phyloP scores from a whole-genome alignment of 2,888 invertebrate species.

The Trachelus tabidus region DNA sequence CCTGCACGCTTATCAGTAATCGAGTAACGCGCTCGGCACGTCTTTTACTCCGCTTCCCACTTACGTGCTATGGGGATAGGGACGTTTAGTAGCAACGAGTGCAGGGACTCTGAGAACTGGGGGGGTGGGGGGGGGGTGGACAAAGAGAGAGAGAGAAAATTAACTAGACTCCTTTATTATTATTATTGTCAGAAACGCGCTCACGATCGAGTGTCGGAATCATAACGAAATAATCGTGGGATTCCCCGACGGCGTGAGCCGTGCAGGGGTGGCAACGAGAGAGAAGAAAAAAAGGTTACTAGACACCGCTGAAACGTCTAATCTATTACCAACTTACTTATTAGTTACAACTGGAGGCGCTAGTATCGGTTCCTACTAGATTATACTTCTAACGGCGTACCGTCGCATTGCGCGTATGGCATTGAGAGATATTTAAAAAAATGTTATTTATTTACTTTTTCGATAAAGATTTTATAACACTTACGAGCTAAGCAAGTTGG shows the following conservation, averaged over 20 bases:
- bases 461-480: neutral
- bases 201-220: neutral
- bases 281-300: neutral
- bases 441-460: neutral
- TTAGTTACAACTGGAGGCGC: neutral
- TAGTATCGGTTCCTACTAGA: neutral
- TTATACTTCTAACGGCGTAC: neutral
- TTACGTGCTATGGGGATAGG: neutral
- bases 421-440: neutral
- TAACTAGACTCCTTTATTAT: neutral
- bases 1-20: neutral
- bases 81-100: neutral
- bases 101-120: neutral
- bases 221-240: neutral
- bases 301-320: neutral
- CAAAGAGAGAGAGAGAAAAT: neutral
- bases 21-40: neutral
- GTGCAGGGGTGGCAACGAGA: neutral
- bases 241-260: neutral
- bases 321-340: neutral
- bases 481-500: conserved; percentile 18
- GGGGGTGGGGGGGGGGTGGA: neutral
- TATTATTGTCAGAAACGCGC: neutral
- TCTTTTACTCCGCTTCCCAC: neutral
- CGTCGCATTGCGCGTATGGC: neutral